phyloP scores from a whole-genome alignment of 2,797 vertebrate genomes.

The Protosalanx chinensis region DNA sequence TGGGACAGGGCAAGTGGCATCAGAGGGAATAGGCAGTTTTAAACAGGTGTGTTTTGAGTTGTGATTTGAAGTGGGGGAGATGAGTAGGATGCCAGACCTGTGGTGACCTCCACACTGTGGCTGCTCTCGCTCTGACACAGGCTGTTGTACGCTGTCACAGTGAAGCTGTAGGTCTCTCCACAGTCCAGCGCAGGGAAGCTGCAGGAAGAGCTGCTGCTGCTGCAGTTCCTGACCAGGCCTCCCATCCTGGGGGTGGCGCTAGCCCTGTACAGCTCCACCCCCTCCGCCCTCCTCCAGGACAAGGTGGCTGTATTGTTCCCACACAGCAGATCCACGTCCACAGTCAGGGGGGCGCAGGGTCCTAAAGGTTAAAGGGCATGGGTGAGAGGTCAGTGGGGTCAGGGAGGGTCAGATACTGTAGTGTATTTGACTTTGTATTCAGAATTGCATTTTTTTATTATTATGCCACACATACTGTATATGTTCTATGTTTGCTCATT shows the following conservation, averaged over 20 bases:
- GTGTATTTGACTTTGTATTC: too few species aligned
- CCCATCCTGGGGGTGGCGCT: slow-evolving; percentile 40
- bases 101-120: slow-evolving; percentile 52
- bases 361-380: slow-evolving; percentile 48
- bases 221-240: slow-evolving; percentile 51
- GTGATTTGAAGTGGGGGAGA: too few species aligned
- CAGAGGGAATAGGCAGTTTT: too few species aligned
- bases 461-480: too few species aligned
- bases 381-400: neutral
- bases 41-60: too few species aligned
- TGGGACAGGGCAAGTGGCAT: too few species aligned
- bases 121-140: slow-evolving; percentile 64
- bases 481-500: too few species aligned
- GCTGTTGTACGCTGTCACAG: slow-evolving; percentile 53
- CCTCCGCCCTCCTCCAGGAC: slow-evolving; percentile 57
- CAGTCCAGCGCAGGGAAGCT: slow-evolving; percentile 60
- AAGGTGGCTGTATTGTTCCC: slow-evolving; percentile 55
- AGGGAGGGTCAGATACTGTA: neutral
- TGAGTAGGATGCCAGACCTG: slow-evolving; percentile 53
- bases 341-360: slow-evolving; percentile 64
- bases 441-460: too few species aligned
- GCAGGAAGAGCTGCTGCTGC: slow-evolving; percentile 65
- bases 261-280: slow-evolving; percentile 60
- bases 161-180: slow-evolving; percentile 63
- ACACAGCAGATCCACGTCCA: slow-evolving; percentile 65